Evolutionary conservation across 2,888 invertebrate species (phyloP).

Genomic region (Parochlus steinenii): DNA sequence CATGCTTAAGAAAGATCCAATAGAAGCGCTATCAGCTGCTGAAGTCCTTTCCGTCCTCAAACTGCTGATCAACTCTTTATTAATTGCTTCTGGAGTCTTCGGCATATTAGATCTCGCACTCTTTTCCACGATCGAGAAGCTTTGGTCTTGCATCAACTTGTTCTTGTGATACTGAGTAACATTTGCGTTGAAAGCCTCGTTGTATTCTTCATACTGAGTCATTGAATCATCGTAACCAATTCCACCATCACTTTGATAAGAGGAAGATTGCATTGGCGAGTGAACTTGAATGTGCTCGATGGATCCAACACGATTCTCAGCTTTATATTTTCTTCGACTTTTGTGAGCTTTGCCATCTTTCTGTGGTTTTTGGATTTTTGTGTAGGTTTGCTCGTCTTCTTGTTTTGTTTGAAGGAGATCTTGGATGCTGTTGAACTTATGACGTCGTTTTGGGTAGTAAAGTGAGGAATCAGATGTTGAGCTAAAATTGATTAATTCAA

Average conservation of each 20-base stretch:
- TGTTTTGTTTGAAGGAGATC: conserved; percentile 25
- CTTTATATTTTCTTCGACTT: conserved; percentile 25
- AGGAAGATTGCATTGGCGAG: conserved; percentile 21
- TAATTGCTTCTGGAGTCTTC: conserved; percentile 23
- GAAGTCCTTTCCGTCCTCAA: not conserved
- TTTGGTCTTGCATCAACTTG: conserved; percentile 11
- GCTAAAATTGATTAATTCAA: conserved; percentile 2
- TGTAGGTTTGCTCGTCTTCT: conserved; percentile 22
- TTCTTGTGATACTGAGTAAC: conserved; percentile 13
- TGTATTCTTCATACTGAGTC: conserved; percentile 23
- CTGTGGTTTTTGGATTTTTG: conserved; percentile 23
- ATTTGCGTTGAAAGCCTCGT: conserved; percentile 27
- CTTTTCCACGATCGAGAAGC: not conserved
- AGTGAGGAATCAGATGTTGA: conserved; percentile 29
- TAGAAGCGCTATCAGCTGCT: conserved; percentile 31
- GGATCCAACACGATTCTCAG: conserved; percentile 29
- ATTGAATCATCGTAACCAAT: conserved; percentile 15
- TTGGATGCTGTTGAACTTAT: conserved; percentile 24
- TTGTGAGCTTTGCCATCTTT: conserved; percentile 22
- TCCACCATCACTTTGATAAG: conserved; percentile 11
- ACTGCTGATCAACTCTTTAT: conserved; percentile 12
- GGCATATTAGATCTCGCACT: no score
- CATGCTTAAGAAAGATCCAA: conserved; percentile 73
- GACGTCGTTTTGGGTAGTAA: conserved; percentile 28
- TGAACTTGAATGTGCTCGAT: conserved; percentile 23